phyloP scores from a whole-genome alignment of 2,888 invertebrate species.

The Cataglyphis altisquamis region DNA sequence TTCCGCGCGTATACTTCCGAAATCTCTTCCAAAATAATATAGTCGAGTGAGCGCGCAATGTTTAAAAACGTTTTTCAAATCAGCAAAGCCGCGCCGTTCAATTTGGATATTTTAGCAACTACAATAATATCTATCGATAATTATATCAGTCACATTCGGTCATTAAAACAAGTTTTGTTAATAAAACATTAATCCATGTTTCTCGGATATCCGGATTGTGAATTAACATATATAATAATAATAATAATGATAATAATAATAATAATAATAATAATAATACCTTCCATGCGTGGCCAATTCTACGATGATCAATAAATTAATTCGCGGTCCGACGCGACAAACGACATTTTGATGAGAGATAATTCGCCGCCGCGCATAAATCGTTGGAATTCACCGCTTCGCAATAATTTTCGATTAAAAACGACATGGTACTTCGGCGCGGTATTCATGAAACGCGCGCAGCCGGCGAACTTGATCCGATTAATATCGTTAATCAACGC shows the following conservation, averaged over 20 bases:
- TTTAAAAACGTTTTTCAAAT: not conserved
- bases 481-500: slow-evolving; percentile 60
- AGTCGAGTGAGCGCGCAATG: not conserved
- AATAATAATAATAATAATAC: not conserved
- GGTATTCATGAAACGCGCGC: slow-evolving; percentile 24
- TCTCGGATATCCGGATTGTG: not conserved
- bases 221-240: not conserved
- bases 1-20: slow-evolving; percentile 54
- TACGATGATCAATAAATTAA: slow-evolving; percentile 42
- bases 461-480: slow-evolving; percentile 65
- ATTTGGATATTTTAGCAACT: not conserved
- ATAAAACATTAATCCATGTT: not conserved
- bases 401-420: slow-evolving; percentile 68
- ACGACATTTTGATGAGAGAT: slow-evolving; percentile 62
- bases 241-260: not conserved
- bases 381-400: slow-evolving; percentile 36
- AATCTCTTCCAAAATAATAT: slow-evolving; percentile 47
- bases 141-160: not conserved
- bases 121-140: not conserved
- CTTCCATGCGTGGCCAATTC: slow-evolving; percentile 4
- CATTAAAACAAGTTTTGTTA: not conserved
- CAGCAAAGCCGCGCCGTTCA: not conserved
- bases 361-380: slow-evolving; percentile 27
- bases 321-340: slow-evolving; percentile 42
- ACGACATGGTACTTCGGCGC: slow-evolving; percentile 30